Evolutionary conservation across 2,113 vertebrate species (phyloP).

Genomic region (Xiphophorus maculatus): DNA sequence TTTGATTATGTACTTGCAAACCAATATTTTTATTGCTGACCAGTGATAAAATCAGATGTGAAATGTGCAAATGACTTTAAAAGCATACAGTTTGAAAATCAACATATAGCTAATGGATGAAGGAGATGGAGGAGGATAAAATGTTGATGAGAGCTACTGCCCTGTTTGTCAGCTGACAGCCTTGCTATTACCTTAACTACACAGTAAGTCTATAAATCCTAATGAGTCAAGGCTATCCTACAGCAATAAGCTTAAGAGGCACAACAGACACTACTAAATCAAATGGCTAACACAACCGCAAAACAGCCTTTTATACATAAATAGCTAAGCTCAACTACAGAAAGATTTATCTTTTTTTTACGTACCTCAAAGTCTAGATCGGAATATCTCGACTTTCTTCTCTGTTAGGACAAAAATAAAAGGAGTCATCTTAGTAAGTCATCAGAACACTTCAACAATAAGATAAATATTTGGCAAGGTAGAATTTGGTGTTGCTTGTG

Average conservation of each 20-base stretch:
- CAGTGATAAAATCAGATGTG: constrained; percentile 74
- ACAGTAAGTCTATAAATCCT: constrained; percentile 75
- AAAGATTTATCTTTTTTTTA: constrained; percentile 49
- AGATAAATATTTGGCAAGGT: not conserved
- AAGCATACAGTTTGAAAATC: constrained; percentile 74
- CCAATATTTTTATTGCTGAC: constrained; percentile 63
- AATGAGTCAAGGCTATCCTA: constrained; percentile 71
- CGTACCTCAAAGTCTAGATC: constrained; percentile 99
- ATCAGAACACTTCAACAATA: not conserved
- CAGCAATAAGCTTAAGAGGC: constrained; percentile 82
- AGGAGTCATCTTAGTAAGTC: not conserved
- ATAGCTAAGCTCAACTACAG: constrained; percentile 52
- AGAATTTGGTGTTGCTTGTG: constrained; percentile 19
- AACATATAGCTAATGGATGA: constrained; percentile 78
- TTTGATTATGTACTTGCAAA: constrained; percentile 55
- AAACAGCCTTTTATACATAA: constrained; percentile 66
- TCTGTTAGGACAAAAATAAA: constrained; percentile 83
- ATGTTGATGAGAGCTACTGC: constrained; percentile 76
- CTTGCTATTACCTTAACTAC: constrained; percentile 79
- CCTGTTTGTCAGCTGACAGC: constrained; percentile 80
- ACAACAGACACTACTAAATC: constrained; percentile 79
- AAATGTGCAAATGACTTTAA: constrained; percentile 77
- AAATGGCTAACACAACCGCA: constrained; percentile 79
- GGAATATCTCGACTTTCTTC: constrained; percentile 98
- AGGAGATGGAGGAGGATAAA: constrained; percentile 74